Conservation (phyloP, 2,888 invertebrate species). For the Dryomyza anilis region DNA sequence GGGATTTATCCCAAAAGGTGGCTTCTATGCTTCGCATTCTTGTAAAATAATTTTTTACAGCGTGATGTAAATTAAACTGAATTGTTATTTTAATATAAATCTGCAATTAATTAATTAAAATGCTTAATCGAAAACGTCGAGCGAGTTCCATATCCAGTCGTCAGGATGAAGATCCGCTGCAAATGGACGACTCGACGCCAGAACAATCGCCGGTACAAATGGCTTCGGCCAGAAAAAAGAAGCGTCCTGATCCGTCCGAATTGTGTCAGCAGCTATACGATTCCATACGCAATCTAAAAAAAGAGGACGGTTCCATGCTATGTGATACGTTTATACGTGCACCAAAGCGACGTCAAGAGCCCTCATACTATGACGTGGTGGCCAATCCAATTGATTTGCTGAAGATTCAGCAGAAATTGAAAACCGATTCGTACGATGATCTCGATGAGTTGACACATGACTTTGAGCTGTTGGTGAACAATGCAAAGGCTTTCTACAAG, state of each 20-base stretch:
- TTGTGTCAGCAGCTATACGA: slow-evolving; percentile 93
- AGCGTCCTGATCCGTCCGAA: slow-evolving; percentile 71
- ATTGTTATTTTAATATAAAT: slow-evolving; percentile 6
- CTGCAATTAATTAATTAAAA: no score
- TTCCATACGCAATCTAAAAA: slow-evolving; percentile 85
- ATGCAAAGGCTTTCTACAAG: slow-evolving; percentile 96
- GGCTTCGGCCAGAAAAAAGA: slow-evolving; percentile 67
- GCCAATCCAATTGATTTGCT: slow-evolving; percentile 93
- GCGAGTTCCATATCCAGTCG: slow-evolving; percentile 84
- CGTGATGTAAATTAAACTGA: background rate
- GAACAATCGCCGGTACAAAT: slow-evolving; percentile 61
- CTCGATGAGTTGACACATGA: slow-evolving; percentile 90
- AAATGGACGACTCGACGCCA: slow-evolving; percentile 68
- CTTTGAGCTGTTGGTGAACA: slow-evolving; percentile 88
- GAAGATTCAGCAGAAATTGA: slow-evolving; percentile 91
- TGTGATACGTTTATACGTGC: slow-evolving; percentile 95
- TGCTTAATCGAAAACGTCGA: slow-evolving; percentile 80
- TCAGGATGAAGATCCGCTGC: slow-evolving; percentile 69
- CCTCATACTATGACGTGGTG: slow-evolving; percentile 90
- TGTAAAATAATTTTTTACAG: no score
- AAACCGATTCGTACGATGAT: slow-evolving; percentile 95
- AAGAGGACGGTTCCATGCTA: slow-evolving; percentile 86
- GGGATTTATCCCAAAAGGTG: no score
- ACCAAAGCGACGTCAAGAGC: slow-evolving; percentile 91
- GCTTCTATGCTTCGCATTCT: no score